A percentile compares a stretch with the other conserved stretches of the same genome.
These are phyloP conservation scores for Connochaetes taurinus DNA, from an alignment of 2,113 vertebrate genomes.

Conservation along the genomic window DNA sequence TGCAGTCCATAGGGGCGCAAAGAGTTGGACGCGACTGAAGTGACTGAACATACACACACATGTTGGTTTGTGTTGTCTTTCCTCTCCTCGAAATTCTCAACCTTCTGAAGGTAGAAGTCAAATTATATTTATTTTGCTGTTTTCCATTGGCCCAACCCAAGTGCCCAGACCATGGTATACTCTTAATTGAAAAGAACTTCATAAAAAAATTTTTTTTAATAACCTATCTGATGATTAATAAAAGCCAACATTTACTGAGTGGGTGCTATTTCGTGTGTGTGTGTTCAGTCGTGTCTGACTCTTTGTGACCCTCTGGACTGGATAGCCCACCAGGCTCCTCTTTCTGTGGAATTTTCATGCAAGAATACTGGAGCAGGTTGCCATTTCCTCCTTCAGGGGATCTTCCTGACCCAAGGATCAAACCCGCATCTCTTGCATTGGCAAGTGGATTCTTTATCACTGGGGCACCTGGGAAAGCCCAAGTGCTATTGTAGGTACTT, in stretches of 20 bases:
- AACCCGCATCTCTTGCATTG: background rate
- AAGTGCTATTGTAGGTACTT: background rate
- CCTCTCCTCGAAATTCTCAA: background rate
- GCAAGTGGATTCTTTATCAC: background rate
- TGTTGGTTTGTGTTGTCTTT: background rate
- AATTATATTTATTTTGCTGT: background rate
- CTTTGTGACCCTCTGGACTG: background rate
- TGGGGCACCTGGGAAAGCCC: background rate
- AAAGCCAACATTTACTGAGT: background rate
- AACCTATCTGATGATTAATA: background rate
- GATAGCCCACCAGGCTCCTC: background rate
- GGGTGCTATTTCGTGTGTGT: too few species aligned
- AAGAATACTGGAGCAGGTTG: background rate
- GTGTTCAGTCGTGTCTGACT: background rate
- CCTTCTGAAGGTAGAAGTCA: background rate
- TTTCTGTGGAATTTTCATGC: background rate
- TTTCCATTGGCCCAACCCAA: background rate
- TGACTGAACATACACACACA: background rate
- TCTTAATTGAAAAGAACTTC: background rate
- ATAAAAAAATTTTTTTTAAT: background rate
- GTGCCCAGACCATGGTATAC: background rate
- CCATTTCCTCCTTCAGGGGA: background rate
- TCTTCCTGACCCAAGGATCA: background rate
- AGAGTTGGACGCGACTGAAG: background rate
- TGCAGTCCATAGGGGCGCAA: rapidly evolving